Conservation (phyloP, 2,888 invertebrate genomes). For the Brenthis hecate region DNA sequence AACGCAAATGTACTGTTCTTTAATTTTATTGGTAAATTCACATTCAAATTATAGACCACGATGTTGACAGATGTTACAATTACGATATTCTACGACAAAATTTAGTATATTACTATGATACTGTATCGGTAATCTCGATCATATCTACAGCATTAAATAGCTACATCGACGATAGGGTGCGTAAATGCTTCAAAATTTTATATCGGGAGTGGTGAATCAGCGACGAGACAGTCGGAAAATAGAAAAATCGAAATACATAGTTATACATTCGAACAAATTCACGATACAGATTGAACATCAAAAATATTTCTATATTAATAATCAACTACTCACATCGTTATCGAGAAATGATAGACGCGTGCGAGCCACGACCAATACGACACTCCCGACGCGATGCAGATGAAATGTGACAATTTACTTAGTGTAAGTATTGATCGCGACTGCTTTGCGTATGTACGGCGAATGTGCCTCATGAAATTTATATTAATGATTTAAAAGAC, state of each 20-base stretch:
- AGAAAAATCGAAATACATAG: constrained; percentile 69
- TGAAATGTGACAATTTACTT: neutral
- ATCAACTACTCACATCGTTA: constrained; percentile 73
- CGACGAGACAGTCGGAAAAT: constrained; percentile 65
- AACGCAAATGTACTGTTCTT: constrained; percentile 57
- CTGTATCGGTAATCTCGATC: constrained; percentile 78
- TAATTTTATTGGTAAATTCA: constrained; percentile 81
- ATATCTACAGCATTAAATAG: constrained; percentile 70
- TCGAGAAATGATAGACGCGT: constrained; percentile 61
- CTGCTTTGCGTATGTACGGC: constrained; percentile 40
- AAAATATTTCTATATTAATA: constrained; percentile 74
- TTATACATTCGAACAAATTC: constrained; percentile 64
- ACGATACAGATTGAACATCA: constrained; percentile 79
- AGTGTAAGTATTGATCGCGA: constrained; percentile 34
- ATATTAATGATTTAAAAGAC: constrained; percentile 41
- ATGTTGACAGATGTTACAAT: constrained; percentile 76
- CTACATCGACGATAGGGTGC: constrained; percentile 75
- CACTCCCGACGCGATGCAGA: constrained; percentile 6
- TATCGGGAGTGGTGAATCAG: constrained; percentile 63
- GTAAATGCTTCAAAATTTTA: constrained; percentile 77
- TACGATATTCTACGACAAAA: constrained; percentile 76
- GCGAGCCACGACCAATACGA: constrained; percentile 51
- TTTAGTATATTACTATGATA: constrained; percentile 74
- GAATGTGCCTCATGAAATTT: constrained; percentile 32
- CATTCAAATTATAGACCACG: constrained; percentile 81